Evolutionary conservation across 2,888 invertebrate genomes (phyloP).

Genomic region (Drosophila dives): DNA sequence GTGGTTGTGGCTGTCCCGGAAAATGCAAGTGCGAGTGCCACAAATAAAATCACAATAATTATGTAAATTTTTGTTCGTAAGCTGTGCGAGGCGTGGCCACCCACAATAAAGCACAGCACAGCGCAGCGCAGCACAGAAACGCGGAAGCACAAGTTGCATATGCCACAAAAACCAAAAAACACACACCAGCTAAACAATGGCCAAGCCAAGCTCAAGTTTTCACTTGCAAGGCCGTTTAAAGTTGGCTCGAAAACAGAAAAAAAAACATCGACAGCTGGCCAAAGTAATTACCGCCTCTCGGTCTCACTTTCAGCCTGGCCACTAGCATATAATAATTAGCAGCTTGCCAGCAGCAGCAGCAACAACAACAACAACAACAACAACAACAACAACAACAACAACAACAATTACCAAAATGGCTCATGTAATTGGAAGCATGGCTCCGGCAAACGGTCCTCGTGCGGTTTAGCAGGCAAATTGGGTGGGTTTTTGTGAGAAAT

Average conservation of each 20-base stretch:
- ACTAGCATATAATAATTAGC: constrained; percentile 65
- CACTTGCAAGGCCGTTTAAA: constrained; percentile 58
- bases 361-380: constrained; percentile 5
- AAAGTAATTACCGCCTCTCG: constrained; percentile 67
- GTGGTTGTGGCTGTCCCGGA: constrained; percentile 35
- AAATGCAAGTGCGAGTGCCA: constrained; percentile 38
- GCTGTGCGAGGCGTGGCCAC: constrained; percentile 62
- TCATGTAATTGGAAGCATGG: constrained; percentile 64
- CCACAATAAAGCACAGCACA: constrained; percentile 39
- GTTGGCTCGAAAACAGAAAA: not conserved
- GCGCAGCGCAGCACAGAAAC: constrained; percentile 27
- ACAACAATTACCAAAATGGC: constrained; percentile 55
- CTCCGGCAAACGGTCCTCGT: constrained; percentile 38
- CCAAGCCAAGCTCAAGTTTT: constrained; percentile 47
- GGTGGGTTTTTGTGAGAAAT: constrained; percentile 72
- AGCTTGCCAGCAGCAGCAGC: constrained; percentile 45
- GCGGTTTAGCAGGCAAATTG: constrained; percentile 66
- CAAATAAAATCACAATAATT: constrained; percentile 78
- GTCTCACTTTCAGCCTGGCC: constrained; percentile 68
- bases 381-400: constrained; percentile 33
- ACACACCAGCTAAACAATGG: constrained; percentile 40
- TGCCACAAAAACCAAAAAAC: constrained; percentile 36
- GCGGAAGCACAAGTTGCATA: constrained; percentile 54
- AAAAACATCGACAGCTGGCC: constrained; percentile 34
- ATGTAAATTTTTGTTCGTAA: constrained; percentile 64